These are phyloP conservation scores for Drosophila subobscura DNA, from an alignment of 1,140 invertebrate species.

Conservation along the genomic window DNA sequence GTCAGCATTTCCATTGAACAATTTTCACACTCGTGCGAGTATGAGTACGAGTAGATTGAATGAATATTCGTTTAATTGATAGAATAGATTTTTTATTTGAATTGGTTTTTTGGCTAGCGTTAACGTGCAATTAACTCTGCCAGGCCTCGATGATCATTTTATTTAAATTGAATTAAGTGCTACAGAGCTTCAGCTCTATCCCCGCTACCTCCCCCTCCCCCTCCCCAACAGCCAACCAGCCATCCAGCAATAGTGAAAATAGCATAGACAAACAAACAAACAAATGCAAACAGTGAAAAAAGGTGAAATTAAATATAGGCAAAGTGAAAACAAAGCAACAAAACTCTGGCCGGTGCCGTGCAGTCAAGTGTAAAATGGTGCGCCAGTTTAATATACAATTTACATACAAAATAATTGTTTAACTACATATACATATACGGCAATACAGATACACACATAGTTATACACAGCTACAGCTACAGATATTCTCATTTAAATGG, in stretches of 20 bases:
- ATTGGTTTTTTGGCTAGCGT: constrained; percentile 51
- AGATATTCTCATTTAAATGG: constrained; percentile 28
- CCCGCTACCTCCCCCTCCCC: too few species aligned
- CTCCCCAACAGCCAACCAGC: constrained; percentile 48
- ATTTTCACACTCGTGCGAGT: not conserved
- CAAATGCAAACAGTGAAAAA: constrained; percentile 80
- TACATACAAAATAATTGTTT: constrained; percentile 47
- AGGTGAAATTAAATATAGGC: constrained; percentile 81
- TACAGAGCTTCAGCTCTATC: constrained; percentile 21
- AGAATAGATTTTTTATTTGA: constrained; percentile 24
- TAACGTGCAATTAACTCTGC: constrained; percentile 71
- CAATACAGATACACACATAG: constrained; percentile 27
- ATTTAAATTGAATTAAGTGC: constrained; percentile 78
- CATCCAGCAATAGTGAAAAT: constrained; percentile 72
- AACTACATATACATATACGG: constrained; percentile 58
- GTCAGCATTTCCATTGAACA: constrained; percentile 2
- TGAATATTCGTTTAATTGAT: constrained; percentile 10
- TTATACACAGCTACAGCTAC: constrained; percentile 39
- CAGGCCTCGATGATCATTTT: constrained; percentile 51
- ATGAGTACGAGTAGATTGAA: not conserved
- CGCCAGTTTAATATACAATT: constrained; percentile 67
- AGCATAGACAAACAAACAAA: constrained; percentile 72
- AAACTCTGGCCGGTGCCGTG: constrained; percentile 56
- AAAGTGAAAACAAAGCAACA: constrained; percentile 61
- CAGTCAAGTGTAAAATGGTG: constrained; percentile 79